Evolutionary conservation across 1,140 invertebrate species (phyloP), one percentile per base, ranked within the genome.

Genomic region (Aporrectodea caliginosa): DNA sequence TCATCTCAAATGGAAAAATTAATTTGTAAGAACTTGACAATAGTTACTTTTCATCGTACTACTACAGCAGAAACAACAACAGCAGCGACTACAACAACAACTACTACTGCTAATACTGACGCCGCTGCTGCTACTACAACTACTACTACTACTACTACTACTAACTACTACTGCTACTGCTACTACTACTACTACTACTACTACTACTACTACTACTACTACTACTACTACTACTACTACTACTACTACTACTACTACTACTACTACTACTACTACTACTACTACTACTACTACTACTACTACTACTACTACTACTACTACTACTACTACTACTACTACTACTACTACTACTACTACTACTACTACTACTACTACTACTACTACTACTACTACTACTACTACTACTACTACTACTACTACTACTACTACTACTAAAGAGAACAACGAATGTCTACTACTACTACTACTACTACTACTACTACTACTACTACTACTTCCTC

Each of bases 221-320:
- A 58, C 43, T 58, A 58, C 43, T 58, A 58, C 43, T 58, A 58
- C 43, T 58, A 58, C 43, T 58, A 58, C 43, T 58, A 58, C 43
- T 58, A 58, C 43, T 58, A 58, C 43, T 58, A 58, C 43, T 58
- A 58, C 43, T 58, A 58, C 43, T 58, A 58, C 43, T 58, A 58
- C 43, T 58, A 58, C 43, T 58, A 58, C 43, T 58, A 58, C 43
- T 58, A 58, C 43, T 58, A 58, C 43, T 58, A 58, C 43, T 58
- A 58, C 43, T 58, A 58, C 43, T 58, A 58, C 43, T 58, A 58
- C 43, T 58, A 58, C 43, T 58, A 58, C 43, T 58, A 58, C 43
- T 58, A 58, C 43, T 58, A 58, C 43, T 58, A 58, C 43, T 58
- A 58, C 43, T 58, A 58, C 43, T 58, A 58, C 43, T 58, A 58